phyloP scores from a whole-genome alignment of 2,113 vertebrate species.

The Macroglossus sobrinus region DNA sequence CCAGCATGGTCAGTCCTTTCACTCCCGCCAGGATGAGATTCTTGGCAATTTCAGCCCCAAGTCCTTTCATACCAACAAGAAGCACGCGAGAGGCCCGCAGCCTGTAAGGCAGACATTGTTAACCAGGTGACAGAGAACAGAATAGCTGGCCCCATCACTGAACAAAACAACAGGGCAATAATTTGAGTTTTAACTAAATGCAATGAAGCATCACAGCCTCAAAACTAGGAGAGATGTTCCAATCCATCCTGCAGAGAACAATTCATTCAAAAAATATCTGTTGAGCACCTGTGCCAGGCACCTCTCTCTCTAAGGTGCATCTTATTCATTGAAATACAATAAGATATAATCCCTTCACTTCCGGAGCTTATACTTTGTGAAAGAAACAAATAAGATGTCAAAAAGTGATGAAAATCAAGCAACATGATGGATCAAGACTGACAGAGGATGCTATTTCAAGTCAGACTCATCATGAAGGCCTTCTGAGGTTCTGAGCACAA shows the following conservation, averaged over 20 bases:
- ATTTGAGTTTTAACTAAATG: not conserved
- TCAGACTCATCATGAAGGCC: not conserved
- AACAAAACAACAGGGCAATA: not conserved
- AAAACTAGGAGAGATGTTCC: not conserved
- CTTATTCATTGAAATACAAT: not conserved
- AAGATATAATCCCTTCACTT: not conserved
- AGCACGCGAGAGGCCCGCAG: constrained; percentile 91
- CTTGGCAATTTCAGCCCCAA: constrained; percentile 95
- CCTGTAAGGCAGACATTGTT: constrained; percentile 75
- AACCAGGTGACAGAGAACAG: not conserved
- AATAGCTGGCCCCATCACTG: not conserved
- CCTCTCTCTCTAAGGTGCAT: not conserved
- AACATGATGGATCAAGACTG: not conserved
- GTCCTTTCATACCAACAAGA: constrained; percentile 90
- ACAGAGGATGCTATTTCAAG: not conserved
- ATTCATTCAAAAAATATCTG: not conserved
- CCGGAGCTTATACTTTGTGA: not conserved
- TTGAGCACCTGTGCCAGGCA: not conserved
- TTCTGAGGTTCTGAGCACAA: not conserved
- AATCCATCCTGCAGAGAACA: not conserved
- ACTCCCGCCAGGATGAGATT: constrained; percentile 96
- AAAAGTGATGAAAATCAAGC: not conserved
- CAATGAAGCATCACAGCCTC: not conserved
- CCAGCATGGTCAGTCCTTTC: constrained; percentile 92
- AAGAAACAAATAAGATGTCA: not conserved